Percentiles rank a stretch among this genome's conserved stretches.
These are phyloP conservation scores for Coptodon bakossiorum DNA, from an alignment of 2,113 vertebrate genomes.

Conservation along the genomic window DNA sequence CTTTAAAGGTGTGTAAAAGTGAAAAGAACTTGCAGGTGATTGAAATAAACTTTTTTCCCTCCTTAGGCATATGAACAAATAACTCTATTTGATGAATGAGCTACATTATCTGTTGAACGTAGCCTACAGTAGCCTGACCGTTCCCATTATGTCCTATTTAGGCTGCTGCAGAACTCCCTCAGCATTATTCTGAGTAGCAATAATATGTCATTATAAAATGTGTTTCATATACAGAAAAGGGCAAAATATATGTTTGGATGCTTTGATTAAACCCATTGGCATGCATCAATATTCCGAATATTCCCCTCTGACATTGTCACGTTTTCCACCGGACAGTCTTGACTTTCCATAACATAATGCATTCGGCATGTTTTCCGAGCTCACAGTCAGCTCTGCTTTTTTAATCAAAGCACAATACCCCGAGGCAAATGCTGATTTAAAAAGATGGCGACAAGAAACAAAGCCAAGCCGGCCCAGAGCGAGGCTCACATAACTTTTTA, in stretches of 20 bases:
- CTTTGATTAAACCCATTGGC: background rate
- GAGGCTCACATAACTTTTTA: slow-evolving; percentile 39
- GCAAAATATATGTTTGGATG: background rate
- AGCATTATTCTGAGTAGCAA: background rate
- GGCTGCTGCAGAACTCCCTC: background rate
- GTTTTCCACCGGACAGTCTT: background rate
- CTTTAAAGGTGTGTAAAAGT: background rate
- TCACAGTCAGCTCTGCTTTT: slow-evolving; percentile 55
- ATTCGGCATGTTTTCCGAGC: slow-evolving; percentile 32
- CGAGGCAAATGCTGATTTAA: slow-evolving; percentile 29
- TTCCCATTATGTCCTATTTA: background rate
- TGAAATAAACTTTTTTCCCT: background rate
- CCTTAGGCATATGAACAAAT: background rate
- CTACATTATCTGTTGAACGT: background rate
- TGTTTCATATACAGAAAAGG: background rate
- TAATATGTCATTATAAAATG: background rate
- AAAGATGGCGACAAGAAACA: slow-evolving; percentile 34
- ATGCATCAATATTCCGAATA: background rate
- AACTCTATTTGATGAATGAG: background rate
- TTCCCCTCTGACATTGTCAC: background rate
- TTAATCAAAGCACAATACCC: slow-evolving; percentile 46
- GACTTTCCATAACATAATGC: slow-evolving; percentile 32
- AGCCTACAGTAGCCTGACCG: background rate
- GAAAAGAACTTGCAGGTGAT: background rate
- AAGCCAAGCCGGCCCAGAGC: slow-evolving; percentile 30